Base-by-base conservation (phyloP, 1,140 invertebrate species). In the Ceratina calcarata region DNA sequence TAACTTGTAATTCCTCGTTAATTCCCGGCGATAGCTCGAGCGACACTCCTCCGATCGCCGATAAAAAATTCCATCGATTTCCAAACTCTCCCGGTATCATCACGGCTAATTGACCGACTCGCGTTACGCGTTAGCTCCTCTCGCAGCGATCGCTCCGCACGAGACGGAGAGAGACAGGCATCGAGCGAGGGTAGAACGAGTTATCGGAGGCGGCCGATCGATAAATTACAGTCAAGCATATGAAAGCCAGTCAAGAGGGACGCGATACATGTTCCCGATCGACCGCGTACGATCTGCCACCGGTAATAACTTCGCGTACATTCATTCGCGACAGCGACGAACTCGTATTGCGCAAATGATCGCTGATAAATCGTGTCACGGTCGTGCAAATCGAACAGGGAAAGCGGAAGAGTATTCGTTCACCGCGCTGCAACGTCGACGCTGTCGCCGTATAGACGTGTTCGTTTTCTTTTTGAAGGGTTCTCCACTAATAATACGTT, bases 401-500 rank as follows among this genome's bases (percentile, higher is more conserved):
- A 1, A n/a, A 15, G 51, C 16, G 32, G 15, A 32, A 57, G 45
- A 3, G n/a, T 16, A 69, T 72, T 67, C 37, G 37, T n/a, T 15
- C 13, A 20, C 13, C 27, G 6, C 58, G 12, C 32, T 1, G 16
- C 24, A 15, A 32, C 65, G 49, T 51, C 37, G 49, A 18, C 89
- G 88, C 84, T 89, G 89, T 90, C 87, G 88, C 80, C 70, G 81
- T 67, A 72, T 83, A 79, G 81, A 80, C 82, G 55, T 24, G 55
- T 57, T 57, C 55, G 55, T 57, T n/a, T 60, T 53, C 27, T 27
- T 57, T 8, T 6, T 13, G 32, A 74, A 77, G 57, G 67, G 67
- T 80, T 71, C 68, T 66, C 61, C 74, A 89, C 69, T 91, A 92
- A 91, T 91, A 89, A 91, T 78, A 91, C 86, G 90, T 89, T 91